Evolutionary conservation across 2,113 vertebrate species (phyloP), one percentile per base, ranked within the genome.

Genomic region (Microcebus tavaratra): DNA sequence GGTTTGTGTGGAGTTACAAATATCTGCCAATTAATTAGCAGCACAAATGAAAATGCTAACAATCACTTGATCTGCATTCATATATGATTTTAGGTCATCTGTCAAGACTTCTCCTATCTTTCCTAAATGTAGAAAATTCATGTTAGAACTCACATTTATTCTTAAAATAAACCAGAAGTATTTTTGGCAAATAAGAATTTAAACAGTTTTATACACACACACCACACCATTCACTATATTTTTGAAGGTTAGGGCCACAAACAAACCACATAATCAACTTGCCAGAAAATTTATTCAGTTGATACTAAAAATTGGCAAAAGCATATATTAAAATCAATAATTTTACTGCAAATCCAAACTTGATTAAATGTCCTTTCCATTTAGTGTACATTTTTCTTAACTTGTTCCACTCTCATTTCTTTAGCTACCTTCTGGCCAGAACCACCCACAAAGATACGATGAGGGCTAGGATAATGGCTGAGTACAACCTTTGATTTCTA

Each of bases 1-100:
- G 91, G 85, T 86, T 95, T 92, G 11, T 76, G 75, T 65, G 21
- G 21, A 50, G 57, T 27, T 90, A 75, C 57, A 95, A 61, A 88
- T 93, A 72, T 57, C 42, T 92, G 63, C 94, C 89, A 97, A 50
- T 91, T 93, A 91, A 96, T 94, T 95, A 94, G 85, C 48, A 94
- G 31, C 70, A 20, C 85, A 90, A 96, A 90, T 39, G 27, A 27
- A 94, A 95, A 94, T 93, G 18, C 23, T 88, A 94, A 75, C 59
- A 88, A 88, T 72, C 87, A 59, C 50, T 50, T 95, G 57, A 84
- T 90, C 94, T 96, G 55, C 23, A 95, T 94, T 79, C 80, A 84
- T 36, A 70, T 53, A 42, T 93, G 34, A 81, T 94, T 92, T 78
- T 88, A 81, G 68, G 50, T 84, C 87, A 95, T 90, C 39, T 53